Evolutionary conservation across 2,888 invertebrate genomes (phyloP).

Genomic region (Oxyteleia sp.): DNA sequence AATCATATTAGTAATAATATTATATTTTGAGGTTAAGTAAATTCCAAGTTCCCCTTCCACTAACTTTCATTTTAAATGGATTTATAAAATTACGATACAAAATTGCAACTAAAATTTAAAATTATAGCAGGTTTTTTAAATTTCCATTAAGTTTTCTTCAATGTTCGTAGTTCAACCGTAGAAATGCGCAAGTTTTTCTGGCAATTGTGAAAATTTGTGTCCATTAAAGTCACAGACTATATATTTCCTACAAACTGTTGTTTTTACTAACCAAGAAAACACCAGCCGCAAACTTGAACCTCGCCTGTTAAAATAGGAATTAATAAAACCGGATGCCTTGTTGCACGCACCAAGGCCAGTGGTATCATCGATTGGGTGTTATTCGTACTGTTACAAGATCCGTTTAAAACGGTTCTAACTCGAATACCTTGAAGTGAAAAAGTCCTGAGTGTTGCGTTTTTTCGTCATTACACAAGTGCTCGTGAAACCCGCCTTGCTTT

Average conservation of each 20-base stretch:
- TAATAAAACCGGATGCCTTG: constrained; percentile 46
- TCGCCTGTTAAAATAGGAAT: constrained; percentile 41
- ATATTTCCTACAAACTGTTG: not conserved
- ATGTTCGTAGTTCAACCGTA: too few relatives aligned
- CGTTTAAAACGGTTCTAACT: constrained; percentile 69
- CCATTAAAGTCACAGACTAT: not conserved
- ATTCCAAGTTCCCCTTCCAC: too few relatives aligned
- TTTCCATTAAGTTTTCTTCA: too few relatives aligned
- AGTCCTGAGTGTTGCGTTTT: constrained; percentile 25
- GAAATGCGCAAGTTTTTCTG: too few relatives aligned
- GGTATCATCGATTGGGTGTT: constrained; percentile 52
- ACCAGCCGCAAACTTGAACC: constrained; percentile 13
- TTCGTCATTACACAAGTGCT: constrained; percentile 29
- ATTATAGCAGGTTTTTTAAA: too few relatives aligned
- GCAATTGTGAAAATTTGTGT: too few relatives aligned
- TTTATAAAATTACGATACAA: too few relatives aligned
- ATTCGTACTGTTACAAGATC: constrained; percentile 67
- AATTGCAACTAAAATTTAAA: too few relatives aligned
- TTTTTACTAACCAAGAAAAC: constrained; percentile 10
- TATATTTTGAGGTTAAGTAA: too few relatives aligned
- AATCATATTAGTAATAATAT: too few relatives aligned
- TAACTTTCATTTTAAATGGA: too few relatives aligned
- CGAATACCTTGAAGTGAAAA: constrained; percentile 32
- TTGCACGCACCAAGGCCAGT: constrained; percentile 55
- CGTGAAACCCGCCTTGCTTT: constrained; percentile 14